Base-by-base conservation (phyloP, 2,888 invertebrate genomes). In the Eupeodes latifasciatus region DNA sequence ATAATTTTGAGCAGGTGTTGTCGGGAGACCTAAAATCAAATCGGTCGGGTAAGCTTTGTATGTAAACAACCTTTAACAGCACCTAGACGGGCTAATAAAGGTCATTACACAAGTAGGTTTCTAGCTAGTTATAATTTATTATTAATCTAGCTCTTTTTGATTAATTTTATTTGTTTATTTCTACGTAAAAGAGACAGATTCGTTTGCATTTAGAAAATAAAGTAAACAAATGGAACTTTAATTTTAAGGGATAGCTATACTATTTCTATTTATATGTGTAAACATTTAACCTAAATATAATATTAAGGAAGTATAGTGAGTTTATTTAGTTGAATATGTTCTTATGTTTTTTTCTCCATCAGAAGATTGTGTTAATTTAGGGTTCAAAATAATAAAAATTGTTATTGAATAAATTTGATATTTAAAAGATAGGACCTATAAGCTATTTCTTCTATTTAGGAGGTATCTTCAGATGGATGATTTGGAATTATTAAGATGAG, bases 1-100 rank as follows among this genome's bases (percentile, higher is more conserved):
- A 27, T 2, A 27, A 2, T 57, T 66, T 87, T 64, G 49, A 83
- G 79, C 86, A 87, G 86, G 86, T 87, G 86, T 83, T 87, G 82
- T 71, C 55, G 76, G 49, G 57, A 62, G 51, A 84, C 66, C 67
- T 34, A 40, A 40, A 71, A 44, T 7, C 7, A 16, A 40, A 64
- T 49, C 53, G 34, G 27, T 27, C 51, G 62, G 59, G 34, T 27
- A 57, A 11, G 69, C 40, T 72, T 47, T 14, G n/a, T 75, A 57
- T 66, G 64, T 83, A 83, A 64, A 74, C 72, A 81, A 67, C 72
- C 67, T 67, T 74, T 78, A 72, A 47, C 36, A 55, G 44, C 72
- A 55, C 36, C 51, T 74, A 44, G 79, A 67, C 27, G n/a, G 59
- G 12, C 9, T 71, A 75, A 53, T 59, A 76, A 86, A 86, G 86